Conservation (phyloP, 2,888 invertebrate species). For the Caenorhabditis wallacei region DNA sequence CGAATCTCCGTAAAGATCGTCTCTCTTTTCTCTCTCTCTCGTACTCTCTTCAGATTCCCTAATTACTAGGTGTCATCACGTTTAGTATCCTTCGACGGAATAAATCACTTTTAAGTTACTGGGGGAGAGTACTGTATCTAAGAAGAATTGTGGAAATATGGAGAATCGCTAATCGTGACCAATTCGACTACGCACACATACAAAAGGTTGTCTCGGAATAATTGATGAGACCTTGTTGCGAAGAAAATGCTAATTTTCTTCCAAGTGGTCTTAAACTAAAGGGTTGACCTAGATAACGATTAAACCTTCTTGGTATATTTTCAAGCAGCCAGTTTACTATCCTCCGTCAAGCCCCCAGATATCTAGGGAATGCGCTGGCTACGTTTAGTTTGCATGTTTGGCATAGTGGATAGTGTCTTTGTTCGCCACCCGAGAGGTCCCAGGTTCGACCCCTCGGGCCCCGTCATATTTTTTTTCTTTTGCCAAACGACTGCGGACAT, state of each 20-base stretch:
- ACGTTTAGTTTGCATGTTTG: no score
- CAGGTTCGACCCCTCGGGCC: no score
- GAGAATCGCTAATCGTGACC: constrained; percentile 5
- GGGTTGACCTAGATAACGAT: constrained; percentile 10
- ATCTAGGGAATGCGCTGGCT: no score
- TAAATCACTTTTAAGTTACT: constrained; percentile 41
- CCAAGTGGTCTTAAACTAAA: constrained; percentile 23
- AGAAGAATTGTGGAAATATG: not conserved
- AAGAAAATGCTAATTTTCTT: constrained; percentile 35
- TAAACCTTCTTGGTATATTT: not conserved
- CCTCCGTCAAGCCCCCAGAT: no score
- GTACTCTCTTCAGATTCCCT: constrained; percentile 25
- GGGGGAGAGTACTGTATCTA: not conserved
- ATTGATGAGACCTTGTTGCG: constrained; percentile 41
- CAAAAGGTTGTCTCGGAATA: constrained; percentile 16
- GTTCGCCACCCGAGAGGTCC: no score
- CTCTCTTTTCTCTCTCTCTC: constrained; percentile 5
- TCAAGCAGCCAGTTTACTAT: no score
- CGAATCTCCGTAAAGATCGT: constrained; percentile 19
- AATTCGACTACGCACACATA: not conserved
- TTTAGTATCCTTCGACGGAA: no score
- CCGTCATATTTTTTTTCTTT: no score
- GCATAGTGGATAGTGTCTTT: no score
- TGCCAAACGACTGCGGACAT: no score
- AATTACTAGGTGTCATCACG: constrained; percentile 40